Percentiles rank a stretch among this genome's conserved stretches.
These are phyloP conservation scores for Orthosia cruda DNA, from an alignment of 2,888 invertebrate genomes.

Conservation along the genomic window DNA sequence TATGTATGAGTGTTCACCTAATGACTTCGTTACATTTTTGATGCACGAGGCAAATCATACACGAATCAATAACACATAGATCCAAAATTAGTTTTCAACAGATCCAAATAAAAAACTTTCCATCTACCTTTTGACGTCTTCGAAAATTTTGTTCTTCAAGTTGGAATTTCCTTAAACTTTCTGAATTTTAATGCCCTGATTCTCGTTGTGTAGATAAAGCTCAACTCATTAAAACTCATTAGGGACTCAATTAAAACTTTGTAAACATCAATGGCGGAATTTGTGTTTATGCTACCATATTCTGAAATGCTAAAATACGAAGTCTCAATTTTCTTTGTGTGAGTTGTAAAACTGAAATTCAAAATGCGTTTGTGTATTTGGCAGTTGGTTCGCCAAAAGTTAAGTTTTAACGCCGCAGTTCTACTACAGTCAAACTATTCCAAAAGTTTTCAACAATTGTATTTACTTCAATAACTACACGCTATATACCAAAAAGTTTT, in stretches of 20 bases:
- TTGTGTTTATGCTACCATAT: background rate
- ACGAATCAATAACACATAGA: slow-evolving; percentile 1
- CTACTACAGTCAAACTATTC: slow-evolving; percentile 23
- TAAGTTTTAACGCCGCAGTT: background rate
- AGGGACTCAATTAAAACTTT: slow-evolving; percentile 15
- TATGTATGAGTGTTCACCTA: slow-evolving; percentile 35
- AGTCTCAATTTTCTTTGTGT: background rate
- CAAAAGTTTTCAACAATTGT: slow-evolving; percentile 6
- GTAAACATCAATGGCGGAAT: background rate
- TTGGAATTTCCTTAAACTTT: slow-evolving; percentile 10
- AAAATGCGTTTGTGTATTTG: background rate
- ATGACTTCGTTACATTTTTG: slow-evolving; percentile 6
- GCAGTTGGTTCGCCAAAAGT: background rate
- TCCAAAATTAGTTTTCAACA: background rate
- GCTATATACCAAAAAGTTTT: slow-evolving; percentile 31
- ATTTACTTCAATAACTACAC: slow-evolving; percentile 10
- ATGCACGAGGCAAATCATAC: background rate
- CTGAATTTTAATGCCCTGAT: background rate
- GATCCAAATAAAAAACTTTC: background rate
- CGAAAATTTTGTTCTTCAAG: background rate
- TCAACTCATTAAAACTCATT: slow-evolving; percentile 8
- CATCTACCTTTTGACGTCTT: background rate
- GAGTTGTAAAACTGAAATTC: background rate
- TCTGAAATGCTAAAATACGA: background rate
- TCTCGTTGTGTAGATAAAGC: background rate